phyloP scores from a whole-genome alignment of 2,797 vertebrate genomes.

The Phrynocephalus guinanensis region DNA sequence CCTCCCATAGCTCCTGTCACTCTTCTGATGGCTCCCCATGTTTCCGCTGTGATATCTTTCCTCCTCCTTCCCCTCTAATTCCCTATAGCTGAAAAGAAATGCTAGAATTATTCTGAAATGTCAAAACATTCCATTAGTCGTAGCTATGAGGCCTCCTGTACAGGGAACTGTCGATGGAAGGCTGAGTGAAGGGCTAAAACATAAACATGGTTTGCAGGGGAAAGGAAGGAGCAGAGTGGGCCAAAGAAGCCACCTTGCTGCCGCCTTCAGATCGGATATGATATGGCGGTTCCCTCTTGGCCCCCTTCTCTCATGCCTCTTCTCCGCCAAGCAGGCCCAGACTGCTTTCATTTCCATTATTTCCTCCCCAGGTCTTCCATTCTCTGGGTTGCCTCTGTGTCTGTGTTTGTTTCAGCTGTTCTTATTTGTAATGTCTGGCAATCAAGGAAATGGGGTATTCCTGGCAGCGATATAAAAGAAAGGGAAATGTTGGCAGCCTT shows the following conservation, averaged over 20 bases:
- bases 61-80: slow-evolving; percentile 58
- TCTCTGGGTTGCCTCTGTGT: neutral
- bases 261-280: neutral
- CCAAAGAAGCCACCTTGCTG: accelerated
- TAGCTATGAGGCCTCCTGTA: slow-evolving; percentile 47
- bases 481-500: neutral
- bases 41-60: slow-evolving; percentile 20
- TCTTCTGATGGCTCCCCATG: neutral
- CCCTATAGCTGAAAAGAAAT: slow-evolving; percentile 55
- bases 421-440: neutral
- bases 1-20: neutral
- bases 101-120: slow-evolving; percentile 69
- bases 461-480: neutral
- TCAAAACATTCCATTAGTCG: slow-evolving; percentile 70
- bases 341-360: neutral
- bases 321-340: neutral
- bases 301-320: neutral
- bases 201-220: neutral
- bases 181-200: slow-evolving; percentile 43
- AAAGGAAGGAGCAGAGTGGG: accelerated
- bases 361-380: neutral
- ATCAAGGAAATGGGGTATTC: neutral
- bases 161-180: slow-evolving; percentile 52
- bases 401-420: neutral
- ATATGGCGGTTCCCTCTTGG: neutral